Base-by-base conservation (phyloP, 2,888 invertebrate species). In the Flexamia atlantica region DNA sequence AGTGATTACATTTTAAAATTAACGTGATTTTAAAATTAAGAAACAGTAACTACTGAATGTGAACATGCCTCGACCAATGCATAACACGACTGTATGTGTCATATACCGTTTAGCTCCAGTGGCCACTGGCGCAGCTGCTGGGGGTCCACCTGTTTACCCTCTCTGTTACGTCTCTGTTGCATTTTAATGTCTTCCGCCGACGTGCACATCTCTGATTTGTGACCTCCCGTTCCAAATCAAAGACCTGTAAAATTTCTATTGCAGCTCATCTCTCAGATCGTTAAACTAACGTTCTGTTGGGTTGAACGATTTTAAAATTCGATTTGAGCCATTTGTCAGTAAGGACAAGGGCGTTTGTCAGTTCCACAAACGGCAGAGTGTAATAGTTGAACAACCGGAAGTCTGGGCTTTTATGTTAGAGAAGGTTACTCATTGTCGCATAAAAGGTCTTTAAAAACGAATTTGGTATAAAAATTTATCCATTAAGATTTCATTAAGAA, bases 111-210 rank as follows among this genome's bases (percentile, higher is more conserved):
- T 20, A 53, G 53, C 20, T 53, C 3, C 3, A 20, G 20, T 20
- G 14, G 53, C 20, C 4, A 20, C 5, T 10, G 28, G 28, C 9
- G 36, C 40, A 23, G 40, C 40, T 14, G 36, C 40, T 20, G n/a
- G 42, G 46, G 46, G 28, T 70, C 70, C 50, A 76, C 50, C 79
- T 32, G 32, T 36, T 57, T 25, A 25, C 36, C 28, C 50, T 30
- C 79, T 14, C 74, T 25, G 74, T 72, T 23, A 42, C 28, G 28
- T n/a, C n/a, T n/a, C 28, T 1, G 76, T 57, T 57, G 79, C 50
- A 79, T 79, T 79, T 79, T 32, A 79, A 79, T 79, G 79, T 57
- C 57, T 79, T 79, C 79, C 79, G 57, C 57, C 23, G n/a, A 32
- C 5, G 23, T 14, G 79, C 79, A 57, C 79, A 79, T 79, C 57